Conservation (phyloP, 2,888 invertebrate species). For the Linyphia triangularis region DNA sequence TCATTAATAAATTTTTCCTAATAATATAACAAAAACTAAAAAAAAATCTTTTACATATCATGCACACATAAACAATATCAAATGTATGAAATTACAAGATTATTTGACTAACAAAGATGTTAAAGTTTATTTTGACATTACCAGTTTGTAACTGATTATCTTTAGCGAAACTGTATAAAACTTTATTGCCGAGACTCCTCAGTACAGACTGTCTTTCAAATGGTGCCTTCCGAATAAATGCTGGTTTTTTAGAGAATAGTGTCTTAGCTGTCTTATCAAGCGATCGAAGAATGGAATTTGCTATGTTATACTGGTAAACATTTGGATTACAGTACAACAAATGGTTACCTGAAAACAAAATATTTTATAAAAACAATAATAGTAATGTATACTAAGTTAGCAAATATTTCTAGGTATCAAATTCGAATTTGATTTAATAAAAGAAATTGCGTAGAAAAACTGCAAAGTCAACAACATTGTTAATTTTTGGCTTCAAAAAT, state of each 20-base stretch:
- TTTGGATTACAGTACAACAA: slow-evolving; percentile 44
- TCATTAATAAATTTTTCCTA: too few species aligned
- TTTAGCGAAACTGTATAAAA: slow-evolving; percentile 38
- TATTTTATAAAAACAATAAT: too few species aligned
- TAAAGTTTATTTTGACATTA: too few species aligned
- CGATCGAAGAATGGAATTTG: not conserved
- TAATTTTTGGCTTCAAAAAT: too few species aligned
- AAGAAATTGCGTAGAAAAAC: too few species aligned
- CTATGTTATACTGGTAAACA: slow-evolving; percentile 5
- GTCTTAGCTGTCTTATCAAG: slow-evolving; percentile 22
- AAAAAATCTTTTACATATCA: not conserved
- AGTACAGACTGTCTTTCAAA: not conserved
- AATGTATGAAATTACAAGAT: not conserved
- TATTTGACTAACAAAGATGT: too few species aligned
- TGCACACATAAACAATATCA: not conserved
- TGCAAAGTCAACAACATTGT: too few species aligned
- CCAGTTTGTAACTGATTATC: slow-evolving; percentile 47
- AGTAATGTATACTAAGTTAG: too few species aligned
- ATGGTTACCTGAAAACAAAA: slow-evolving; percentile 48
- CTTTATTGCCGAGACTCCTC: not conserved
- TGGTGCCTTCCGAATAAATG: slow-evolving; percentile 24
- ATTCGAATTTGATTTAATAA: too few species aligned
- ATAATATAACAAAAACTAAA: too few species aligned
- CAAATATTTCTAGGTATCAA: too few species aligned
- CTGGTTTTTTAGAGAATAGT: slow-evolving; percentile 37